These are phyloP conservation scores for Rhinolophus ferrumequinum DNA, from an alignment of 2,113 vertebrate genomes.

Conservation along the genomic window DNA sequence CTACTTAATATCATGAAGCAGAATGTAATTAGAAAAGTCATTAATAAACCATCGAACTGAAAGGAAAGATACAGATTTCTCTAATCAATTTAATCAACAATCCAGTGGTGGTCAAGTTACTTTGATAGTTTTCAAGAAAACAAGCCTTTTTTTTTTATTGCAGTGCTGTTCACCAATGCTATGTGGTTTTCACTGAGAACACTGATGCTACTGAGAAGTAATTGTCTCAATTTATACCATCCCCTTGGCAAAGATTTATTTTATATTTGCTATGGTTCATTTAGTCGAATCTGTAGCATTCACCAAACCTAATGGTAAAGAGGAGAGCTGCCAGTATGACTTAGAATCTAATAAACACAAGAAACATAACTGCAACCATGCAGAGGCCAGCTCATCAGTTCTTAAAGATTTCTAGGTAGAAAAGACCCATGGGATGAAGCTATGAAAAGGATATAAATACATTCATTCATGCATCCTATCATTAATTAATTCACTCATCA, in stretches of 20 bases:
- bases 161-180: neutral
- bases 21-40: constrained; percentile 27
- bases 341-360: constrained; percentile 74
- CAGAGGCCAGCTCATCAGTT: constrained; percentile 58
- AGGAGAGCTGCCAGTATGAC: constrained; percentile 71
- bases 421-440: constrained; percentile 22
- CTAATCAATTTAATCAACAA: neutral
- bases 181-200: constrained; percentile 43
- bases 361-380: constrained; percentile 62
- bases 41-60: constrained; percentile 11
- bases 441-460: neutral
- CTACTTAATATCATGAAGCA: neutral
- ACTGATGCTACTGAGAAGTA: constrained; percentile 42
- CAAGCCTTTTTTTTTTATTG: constrained; percentile 58
- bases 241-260: constrained; percentile 67
- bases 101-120: neutral
- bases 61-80: constrained; percentile 27
- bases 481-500: constrained; percentile 51
- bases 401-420: constrained; percentile 3
- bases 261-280: constrained; percentile 71
- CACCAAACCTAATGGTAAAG: constrained; percentile 67
- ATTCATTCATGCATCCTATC: neutral
- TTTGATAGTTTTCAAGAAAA: constrained; percentile 21
- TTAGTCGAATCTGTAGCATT: constrained; percentile 69
- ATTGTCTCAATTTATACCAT: constrained; percentile 64